Conservation (phyloP, 2,113 vertebrate genomes). For the Crotalus viridis region DNA sequence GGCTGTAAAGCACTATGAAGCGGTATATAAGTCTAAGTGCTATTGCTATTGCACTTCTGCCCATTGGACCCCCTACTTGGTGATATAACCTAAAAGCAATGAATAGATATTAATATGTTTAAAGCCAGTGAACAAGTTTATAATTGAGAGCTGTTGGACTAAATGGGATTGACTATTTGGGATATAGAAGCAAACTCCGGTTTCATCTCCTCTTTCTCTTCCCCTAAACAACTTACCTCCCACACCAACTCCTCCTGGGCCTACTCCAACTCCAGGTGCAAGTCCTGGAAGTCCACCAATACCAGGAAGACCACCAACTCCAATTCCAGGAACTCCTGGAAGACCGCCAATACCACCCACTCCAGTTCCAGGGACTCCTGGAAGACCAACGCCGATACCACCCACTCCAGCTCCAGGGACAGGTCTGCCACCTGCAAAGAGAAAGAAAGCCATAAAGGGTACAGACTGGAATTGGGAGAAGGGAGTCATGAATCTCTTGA, state of each 20-base stretch:
- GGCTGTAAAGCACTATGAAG: neutral
- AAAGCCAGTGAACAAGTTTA: neutral
- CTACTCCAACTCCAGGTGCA: neutral
- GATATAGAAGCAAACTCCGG: neutral
- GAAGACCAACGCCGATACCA: neutral
- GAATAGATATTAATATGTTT: neutral
- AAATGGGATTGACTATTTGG: neutral
- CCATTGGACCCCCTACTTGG: neutral
- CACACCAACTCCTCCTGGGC: neutral
- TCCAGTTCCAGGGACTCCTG: conserved; percentile 3
- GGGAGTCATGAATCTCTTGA: neutral
- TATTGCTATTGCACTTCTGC: neutral
- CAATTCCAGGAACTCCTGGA: conserved; percentile 1
- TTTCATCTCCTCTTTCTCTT: neutral
- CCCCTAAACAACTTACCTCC: too few relatives aligned
- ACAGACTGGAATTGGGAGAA: neutral
- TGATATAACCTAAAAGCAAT: neutral
- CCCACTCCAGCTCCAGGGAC: conserved; percentile 1
- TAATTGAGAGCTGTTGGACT: neutral
- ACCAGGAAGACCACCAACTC: neutral
- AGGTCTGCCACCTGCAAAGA: conserved; percentile 33
- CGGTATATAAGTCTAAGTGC: neutral
- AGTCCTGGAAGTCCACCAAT: neutral
- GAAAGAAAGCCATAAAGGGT: neutral
- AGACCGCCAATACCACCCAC: neutral